Evolutionary conservation across 2,797 vertebrate genomes (phyloP).

Genomic region (Florisuga fusca): DNA sequence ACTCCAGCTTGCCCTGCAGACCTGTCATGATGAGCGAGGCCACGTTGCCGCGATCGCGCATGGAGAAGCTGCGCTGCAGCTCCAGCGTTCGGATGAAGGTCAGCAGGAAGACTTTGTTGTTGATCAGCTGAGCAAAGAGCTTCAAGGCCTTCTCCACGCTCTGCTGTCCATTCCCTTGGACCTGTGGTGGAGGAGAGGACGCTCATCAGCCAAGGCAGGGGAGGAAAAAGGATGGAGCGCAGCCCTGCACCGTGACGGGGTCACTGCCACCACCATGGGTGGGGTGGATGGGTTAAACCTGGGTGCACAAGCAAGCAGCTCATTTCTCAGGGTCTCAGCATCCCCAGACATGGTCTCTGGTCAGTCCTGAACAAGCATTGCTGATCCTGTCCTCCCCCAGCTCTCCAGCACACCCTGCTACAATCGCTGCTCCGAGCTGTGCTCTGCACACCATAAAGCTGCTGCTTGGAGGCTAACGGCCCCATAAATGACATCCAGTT

Average conservation of each 20-base stretch:
- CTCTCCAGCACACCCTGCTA: neutral
- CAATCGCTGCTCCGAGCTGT: neutral
- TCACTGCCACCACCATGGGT: accelerated
- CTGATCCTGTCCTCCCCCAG: neutral
- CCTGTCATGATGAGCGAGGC: constrained; percentile 98
- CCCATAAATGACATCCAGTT: neutral
- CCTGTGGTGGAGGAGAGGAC: constrained; percentile 71
- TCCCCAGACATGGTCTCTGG: accelerated
- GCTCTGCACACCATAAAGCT: neutral
- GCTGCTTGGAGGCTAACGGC: neutral
- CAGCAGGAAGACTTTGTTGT: constrained; percentile 98
- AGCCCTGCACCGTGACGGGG: accelerated
- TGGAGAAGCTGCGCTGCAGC: constrained; percentile 95
- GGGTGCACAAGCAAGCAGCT: neutral
- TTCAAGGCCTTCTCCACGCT: constrained; percentile 96
- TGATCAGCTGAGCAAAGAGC: constrained; percentile 96
- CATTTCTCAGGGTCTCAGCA: neutral
- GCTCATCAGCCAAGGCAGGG: accelerated
- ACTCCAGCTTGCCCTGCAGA: constrained; percentile 94
- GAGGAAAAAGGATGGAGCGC: neutral
- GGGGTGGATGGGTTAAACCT: neutral
- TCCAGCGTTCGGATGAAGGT: constrained; percentile 97
- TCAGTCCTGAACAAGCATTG: neutral
- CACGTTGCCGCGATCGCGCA: constrained; percentile 97
- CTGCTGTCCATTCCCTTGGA: constrained; percentile 95